Percentiles rank a stretch among this genome's conserved stretches.
These are phyloP conservation scores for Ligdia adustata DNA, from an alignment of 2,888 invertebrate genomes.

Conservation along the genomic window DNA sequence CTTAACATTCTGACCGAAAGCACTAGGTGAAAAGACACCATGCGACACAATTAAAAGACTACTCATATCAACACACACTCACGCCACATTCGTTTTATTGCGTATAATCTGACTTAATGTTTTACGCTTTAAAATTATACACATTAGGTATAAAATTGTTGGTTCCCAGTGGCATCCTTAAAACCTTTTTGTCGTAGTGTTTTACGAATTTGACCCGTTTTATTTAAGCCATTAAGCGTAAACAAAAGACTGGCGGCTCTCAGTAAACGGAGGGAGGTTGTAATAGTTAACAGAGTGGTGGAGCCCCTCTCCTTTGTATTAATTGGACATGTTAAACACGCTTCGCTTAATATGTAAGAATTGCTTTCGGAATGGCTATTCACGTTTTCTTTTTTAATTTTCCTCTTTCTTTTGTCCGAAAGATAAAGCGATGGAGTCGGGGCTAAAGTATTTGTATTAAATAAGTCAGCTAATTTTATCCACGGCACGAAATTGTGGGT, in stretches of 20 bases:
- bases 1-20: constrained; percentile 52
- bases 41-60: constrained; percentile 66
- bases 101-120: constrained; percentile 51
- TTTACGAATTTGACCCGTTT: constrained; percentile 80
- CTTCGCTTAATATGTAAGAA: constrained; percentile 71
- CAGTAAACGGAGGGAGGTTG: constrained; percentile 70
- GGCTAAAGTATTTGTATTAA: constrained; percentile 21
- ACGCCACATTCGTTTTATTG: constrained; percentile 58
- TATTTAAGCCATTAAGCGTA: constrained; percentile 81
- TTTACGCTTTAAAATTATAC: constrained; percentile 61
- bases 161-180: constrained; percentile 53
- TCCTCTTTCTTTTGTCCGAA: constrained; percentile 45
- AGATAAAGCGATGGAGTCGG: constrained; percentile 30
- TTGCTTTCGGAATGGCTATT: constrained; percentile 55
- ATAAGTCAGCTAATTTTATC: constrained; percentile 20
- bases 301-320: constrained; percentile 67
- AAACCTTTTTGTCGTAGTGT: constrained; percentile 67
- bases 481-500: constrained; percentile 9
- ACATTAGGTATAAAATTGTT: constrained; percentile 57
- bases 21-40: constrained; percentile 64
- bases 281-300: constrained; percentile 76
- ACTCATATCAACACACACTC: constrained; percentile 62
- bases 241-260: constrained; percentile 77
- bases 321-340: constrained; percentile 79
- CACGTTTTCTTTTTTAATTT: constrained; percentile 51